Evolutionary conservation across 2,797 vertebrate species (phyloP).

Genomic region (Falco biarmicus): DNA sequence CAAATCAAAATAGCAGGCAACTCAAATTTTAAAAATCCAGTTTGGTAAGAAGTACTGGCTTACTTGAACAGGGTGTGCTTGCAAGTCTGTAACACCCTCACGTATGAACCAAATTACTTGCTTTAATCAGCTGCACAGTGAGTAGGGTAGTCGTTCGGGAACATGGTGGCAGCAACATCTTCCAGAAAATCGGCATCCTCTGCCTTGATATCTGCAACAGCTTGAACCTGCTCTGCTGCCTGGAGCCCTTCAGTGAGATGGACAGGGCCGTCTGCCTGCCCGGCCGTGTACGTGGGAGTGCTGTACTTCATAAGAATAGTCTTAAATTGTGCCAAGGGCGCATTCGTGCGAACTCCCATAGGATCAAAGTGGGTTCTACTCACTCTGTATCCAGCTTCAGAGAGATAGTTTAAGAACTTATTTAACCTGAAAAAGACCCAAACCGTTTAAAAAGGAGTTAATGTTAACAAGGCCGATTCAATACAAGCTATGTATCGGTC

Average conservation of each 20-base stretch:
- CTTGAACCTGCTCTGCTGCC: slow-evolving; percentile 53
- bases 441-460: neutral
- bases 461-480: neutral
- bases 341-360: slow-evolving; percentile 92
- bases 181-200: neutral
- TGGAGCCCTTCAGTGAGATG: slow-evolving; percentile 64
- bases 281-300: slow-evolving; percentile 81
- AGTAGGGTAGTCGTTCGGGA: neutral
- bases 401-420: slow-evolving; percentile 92
- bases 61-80: neutral
- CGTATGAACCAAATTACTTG: rapidly evolving
- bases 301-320: slow-evolving; percentile 91
- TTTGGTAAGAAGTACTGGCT: neutral
- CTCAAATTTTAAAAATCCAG: neutral
- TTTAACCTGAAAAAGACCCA: slow-evolving; percentile 83
- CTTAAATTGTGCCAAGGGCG: slow-evolving; percentile 89
- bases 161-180: rapidly evolving
- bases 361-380: slow-evolving; percentile 97
- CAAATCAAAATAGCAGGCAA: neutral
- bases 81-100: neutral
- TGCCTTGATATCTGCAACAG: slow-evolving; percentile 38
- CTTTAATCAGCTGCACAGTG: neutral
- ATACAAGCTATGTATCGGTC: neutral
- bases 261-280: slow-evolving; percentile 67
- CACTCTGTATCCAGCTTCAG: slow-evolving; percentile 92